Base-by-base conservation (phyloP, 2,888 invertebrate genomes). In the Sialis lutaria region DNA sequence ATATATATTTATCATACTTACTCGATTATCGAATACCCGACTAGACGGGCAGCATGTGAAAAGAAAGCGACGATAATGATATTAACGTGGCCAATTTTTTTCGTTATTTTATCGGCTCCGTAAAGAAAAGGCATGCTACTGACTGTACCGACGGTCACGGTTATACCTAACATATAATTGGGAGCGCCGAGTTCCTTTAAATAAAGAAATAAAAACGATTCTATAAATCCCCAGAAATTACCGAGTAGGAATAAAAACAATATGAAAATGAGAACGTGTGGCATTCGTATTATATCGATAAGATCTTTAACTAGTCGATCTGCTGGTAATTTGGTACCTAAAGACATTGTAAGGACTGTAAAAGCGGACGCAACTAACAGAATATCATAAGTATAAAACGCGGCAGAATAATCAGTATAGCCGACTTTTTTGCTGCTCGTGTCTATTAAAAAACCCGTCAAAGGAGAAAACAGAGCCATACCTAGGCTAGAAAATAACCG, bases 211-310 rank as follows among this genome's bases (percentile, higher is more conserved):
- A 91, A 67, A 61, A 86, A 91, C 45, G 85, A 86, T 63, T 91
- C 90, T 48, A 90, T 85, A 63, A 88, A 88, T 33, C 90, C 90
- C 81, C 86, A 88, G 61, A 87, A 77, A 58, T 86, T 84, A 49
- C 91, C 91, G 55, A 90, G 70, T 32, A 82, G 73, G 58, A 87
- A 85, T 40, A 90, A 69, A 62, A 88, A 83, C 56, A 83, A 68
- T 58, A 91, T 80, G 58, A 91, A 88, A 40, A 82, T 70, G 34
- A 83, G 77, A 41, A 90, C 80, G 56, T 85, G 81, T 0, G 83
- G 80, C 73, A 86, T 79, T 63, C 77, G 78, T 50, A 89, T 70
- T 45, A 89, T 74, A 57, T 79, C 78, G 50, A 79, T 69, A 55
- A 88, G 67, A 64, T 88, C 84, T 51, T 78, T 70, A 53, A 86